phyloP scores from a whole-genome alignment of 2,113 vertebrate genomes.

The Serilophus lunatus region DNA sequence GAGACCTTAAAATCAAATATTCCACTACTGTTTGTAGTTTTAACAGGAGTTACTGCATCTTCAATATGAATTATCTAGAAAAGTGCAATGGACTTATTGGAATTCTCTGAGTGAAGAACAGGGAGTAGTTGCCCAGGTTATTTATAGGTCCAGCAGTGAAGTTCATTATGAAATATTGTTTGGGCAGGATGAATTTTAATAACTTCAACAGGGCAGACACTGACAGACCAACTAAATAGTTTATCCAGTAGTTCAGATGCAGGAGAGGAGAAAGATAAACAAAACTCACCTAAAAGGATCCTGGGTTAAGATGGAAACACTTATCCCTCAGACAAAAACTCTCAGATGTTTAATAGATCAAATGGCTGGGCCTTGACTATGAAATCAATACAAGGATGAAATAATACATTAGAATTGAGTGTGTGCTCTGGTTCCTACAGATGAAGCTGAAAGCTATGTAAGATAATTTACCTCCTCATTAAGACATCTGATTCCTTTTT shows the following conservation, averaged over 20 bases:
- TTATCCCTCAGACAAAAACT: neutral
- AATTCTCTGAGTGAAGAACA: neutral
- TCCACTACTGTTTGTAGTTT: neutral
- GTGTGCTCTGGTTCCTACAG: neutral
- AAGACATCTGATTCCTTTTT: neutral
- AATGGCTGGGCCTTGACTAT: neutral
- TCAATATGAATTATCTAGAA: neutral
- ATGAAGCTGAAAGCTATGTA: neutral
- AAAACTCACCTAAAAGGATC: neutral
- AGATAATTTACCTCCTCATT: neutral
- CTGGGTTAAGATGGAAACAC: neutral
- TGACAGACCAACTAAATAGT: neutral
- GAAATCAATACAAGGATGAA: constrained; percentile 41
- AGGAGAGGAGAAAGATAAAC: neutral
- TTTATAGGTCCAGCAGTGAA: neutral
- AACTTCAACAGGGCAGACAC: neutral
- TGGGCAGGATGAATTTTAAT: neutral
- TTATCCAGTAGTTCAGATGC: neutral
- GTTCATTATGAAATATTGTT: neutral
- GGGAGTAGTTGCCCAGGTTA: neutral
- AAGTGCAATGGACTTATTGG: neutral
- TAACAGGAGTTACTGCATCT: neutral
- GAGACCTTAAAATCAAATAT: neutral
- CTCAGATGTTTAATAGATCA: constrained; percentile 42
- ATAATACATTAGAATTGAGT: neutral